Evolutionary conservation across 2,113 vertebrate species (phyloP).

Genomic region (Brachyhypopomus occidentalis): DNA sequence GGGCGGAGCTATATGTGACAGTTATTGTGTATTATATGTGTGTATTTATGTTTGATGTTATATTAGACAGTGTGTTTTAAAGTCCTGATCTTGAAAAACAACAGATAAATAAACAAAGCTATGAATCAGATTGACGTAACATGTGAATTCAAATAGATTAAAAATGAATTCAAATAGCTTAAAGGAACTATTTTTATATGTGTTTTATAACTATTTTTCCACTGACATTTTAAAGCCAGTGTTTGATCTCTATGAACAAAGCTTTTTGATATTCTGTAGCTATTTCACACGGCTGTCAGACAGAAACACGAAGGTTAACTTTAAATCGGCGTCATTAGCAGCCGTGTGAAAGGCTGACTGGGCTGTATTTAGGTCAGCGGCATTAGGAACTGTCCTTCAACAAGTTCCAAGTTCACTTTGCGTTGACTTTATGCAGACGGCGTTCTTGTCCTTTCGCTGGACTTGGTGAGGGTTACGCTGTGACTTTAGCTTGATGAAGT

Average conservation of each 20-base stretch:
- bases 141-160: neutral
- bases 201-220: neutral
- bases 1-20: no score
- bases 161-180: neutral
- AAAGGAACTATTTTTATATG: conserved; percentile 1
- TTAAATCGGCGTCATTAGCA: conserved; percentile 6
- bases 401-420: conserved; percentile 47
- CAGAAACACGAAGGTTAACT: neutral
- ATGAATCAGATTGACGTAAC: neutral
- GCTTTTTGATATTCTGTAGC: neutral
- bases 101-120: no score
- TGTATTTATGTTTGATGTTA: no score
- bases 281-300: conserved; percentile 10
- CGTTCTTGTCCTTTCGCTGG: conserved; percentile 50
- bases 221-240: neutral
- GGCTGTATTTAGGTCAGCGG: conserved; percentile 39
- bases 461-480: conserved; percentile 55
- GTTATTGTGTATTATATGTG: no score
- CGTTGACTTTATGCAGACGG: conserved; percentile 50
- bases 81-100: no score
- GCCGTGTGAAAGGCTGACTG: neutral
- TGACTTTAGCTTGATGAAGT: conserved; percentile 57
- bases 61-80: no score
- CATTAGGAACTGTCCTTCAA: conserved; percentile 23
- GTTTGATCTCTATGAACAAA: neutral